These are phyloP conservation scores for Caenorhabditis uteleia DNA, from an alignment of 2,888 invertebrate species.

Conservation along the genomic window DNA sequence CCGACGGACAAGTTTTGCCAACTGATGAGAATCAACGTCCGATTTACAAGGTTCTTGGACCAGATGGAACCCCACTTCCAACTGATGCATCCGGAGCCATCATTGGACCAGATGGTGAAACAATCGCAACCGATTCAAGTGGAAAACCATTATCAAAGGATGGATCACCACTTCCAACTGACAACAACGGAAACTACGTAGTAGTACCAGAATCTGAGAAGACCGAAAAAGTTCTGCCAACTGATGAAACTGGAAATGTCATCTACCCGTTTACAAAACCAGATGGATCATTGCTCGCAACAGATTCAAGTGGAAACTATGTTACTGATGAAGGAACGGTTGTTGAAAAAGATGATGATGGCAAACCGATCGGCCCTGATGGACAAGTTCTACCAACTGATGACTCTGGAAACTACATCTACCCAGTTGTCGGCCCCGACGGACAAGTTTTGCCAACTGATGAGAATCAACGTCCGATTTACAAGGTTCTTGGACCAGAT, in stretches of 20 bases:
- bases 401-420: slow-evolving; percentile 16
- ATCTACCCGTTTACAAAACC: slow-evolving; percentile 12
- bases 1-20: slow-evolving; percentile 14
- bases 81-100: slow-evolving; percentile 41
- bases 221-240: slow-evolving; percentile 6
- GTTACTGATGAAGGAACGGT: slow-evolving; percentile 15
- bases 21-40: slow-evolving; percentile 12
- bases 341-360: slow-evolving; percentile 15
- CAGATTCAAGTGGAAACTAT: slow-evolving; percentile 19
- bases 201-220: slow-evolving; percentile 7
- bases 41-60: slow-evolving; percentile 21
- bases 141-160: slow-evolving; percentile 16
- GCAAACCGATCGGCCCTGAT: slow-evolving; percentile 33
- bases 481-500: slow-evolving; percentile 30
- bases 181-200: slow-evolving; percentile 34
- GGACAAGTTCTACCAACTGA: slow-evolving; percentile 28
- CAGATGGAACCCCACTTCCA: slow-evolving; percentile 36
- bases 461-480: slow-evolving; percentile 6
- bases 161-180: slow-evolving; percentile 29
- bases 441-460: slow-evolving; percentile 18
- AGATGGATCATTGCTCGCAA: slow-evolving; percentile 11
- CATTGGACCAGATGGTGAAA: slow-evolving; percentile 43
- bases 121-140: slow-evolving; percentile 41
- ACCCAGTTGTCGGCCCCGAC: slow-evolving; percentile 33
- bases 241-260: slow-evolving; percentile 23